Conservation (phyloP, 1,140 invertebrate species). For the Drosophila simulans region DNA sequence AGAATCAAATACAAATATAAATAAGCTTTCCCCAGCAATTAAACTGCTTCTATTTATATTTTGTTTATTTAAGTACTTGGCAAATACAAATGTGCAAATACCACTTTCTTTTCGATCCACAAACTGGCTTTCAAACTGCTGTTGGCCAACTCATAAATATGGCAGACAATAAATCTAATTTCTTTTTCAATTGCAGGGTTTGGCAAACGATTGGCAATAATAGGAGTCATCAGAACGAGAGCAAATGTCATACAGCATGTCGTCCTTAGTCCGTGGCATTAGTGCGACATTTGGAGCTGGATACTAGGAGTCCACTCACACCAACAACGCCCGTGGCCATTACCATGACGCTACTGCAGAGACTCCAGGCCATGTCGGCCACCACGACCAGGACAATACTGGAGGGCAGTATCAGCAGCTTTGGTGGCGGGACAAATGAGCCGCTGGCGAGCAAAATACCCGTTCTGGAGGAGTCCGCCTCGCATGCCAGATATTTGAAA, state of each 20-base stretch:
- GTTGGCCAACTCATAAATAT: slow-evolving; percentile 27
- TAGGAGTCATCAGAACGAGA: slow-evolving; percentile 38
- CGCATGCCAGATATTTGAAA: slow-evolving; percentile 69
- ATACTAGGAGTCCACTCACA: slow-evolving; percentile 18
- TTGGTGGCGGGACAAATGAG: slow-evolving; percentile 20
- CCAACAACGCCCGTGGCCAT: slow-evolving; percentile 25
- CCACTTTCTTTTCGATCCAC: neutral
- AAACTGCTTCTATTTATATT: neutral
- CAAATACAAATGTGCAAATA: neutral
- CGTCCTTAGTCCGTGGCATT: slow-evolving; percentile 25
- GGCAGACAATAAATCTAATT: slow-evolving; percentile 57
- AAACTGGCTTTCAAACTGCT: neutral
- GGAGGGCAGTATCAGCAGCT: slow-evolving; percentile 16
- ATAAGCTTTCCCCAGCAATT: no score
- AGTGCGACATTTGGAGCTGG: slow-evolving; percentile 23
- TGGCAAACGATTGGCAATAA: slow-evolving; percentile 53
- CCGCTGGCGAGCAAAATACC: slow-evolving; percentile 53
- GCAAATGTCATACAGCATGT: slow-evolving; percentile 48
- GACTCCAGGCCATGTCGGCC: slow-evolving; percentile 51
- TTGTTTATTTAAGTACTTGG: neutral
- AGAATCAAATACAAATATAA: neutral
- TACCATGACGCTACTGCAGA: slow-evolving; percentile 60
- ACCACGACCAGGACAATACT: slow-evolving; percentile 41
- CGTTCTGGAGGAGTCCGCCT: slow-evolving; percentile 57
- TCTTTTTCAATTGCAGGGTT: slow-evolving; percentile 74